Evolutionary conservation across 23 tunicate genomes (phyloP), one percentile per base, ranked within the genome.

Genomic region (Phallusia fumigata): DNA sequence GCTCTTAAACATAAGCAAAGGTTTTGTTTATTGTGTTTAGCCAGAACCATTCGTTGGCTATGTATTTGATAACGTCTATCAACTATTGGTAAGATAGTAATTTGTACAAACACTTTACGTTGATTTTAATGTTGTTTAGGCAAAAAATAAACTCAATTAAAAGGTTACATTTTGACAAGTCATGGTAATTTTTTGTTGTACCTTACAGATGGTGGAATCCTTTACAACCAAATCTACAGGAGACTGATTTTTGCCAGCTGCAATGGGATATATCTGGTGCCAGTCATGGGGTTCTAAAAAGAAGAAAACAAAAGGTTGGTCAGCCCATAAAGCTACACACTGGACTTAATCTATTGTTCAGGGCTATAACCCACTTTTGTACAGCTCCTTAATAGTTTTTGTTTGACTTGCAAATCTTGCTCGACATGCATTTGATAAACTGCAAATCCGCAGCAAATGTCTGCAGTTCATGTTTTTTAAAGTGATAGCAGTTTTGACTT

Each of bases 221-320:
- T 58, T 11, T 1, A 58, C 28, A 22, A 73, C 53, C 0, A 91
- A 75, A 40, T 91, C 90, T 12, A 91, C 83, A 3, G 96, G 96
- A 0, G 96, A 91, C 76, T 91, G 96, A 11, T 49, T 78, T 52
- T 87, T 65, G 31, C 96, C 96, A 75, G 84, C 80, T 3, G 92
- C 92, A 18, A 85, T 74, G 35, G 86, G 86, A 22, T 75, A 83
- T 0, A 36, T 34, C 74, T 83, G 52, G 1, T 75, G 73, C 86
- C 86, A 83, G 35, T 83, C 64, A n/a, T 75, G 21, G 18, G 86
- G 86, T 11, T 80, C 86, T 83, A 50, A 74, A 83, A 50, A 6
- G 13, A 22, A 58, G 13, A 16, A 21, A n/a, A n/a, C n/a, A n/a
- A n/a, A n/a, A n/a, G n/a, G n/a, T n/a, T n/a, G n/a, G n/a, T n/a